Conservation (phyloP, 2,888 invertebrate species). For the Neoascia interrupta region DNA sequence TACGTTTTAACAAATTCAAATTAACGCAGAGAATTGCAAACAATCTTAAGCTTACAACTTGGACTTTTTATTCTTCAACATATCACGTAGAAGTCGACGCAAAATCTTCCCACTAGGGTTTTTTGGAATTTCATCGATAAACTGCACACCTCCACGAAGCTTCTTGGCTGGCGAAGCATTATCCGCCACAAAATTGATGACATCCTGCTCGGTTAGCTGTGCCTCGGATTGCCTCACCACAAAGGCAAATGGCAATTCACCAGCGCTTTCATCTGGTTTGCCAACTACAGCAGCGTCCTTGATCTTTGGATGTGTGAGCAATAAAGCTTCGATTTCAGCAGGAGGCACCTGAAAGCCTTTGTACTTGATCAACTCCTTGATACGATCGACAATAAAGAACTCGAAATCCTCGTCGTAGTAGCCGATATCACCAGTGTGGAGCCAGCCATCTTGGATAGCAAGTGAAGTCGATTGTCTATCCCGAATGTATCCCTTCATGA, state of each 20-base stretch:
- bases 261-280: constrained; percentile 85
- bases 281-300: constrained; percentile 91
- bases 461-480: constrained; percentile 84
- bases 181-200: constrained; percentile 81
- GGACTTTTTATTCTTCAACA: constrained; percentile 75
- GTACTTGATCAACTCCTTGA: constrained; percentile 95
- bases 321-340: constrained; percentile 90
- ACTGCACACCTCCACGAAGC: constrained; percentile 87
- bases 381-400: constrained; percentile 90
- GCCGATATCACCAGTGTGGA: too few species aligned
- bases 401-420: constrained; percentile 87
- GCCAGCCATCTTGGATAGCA: constrained; percentile 87
- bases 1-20: too few species aligned
- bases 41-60: constrained; percentile 76
- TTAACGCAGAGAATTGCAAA: too few species aligned
- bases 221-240: constrained; percentile 83
- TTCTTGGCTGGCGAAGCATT: constrained; percentile 86
- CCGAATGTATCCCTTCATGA: constrained; percentile 92
- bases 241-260: constrained; percentile 89
- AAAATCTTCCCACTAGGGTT: constrained; percentile 90
- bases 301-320: constrained; percentile 86
- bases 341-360: constrained; percentile 93
- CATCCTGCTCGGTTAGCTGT: constrained; percentile 81
- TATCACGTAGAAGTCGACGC: constrained; percentile 80
- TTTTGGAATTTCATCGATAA: constrained; percentile 87